These are phyloP conservation scores for Sinonovacula constricta DNA, from an alignment of 1,140 invertebrate genomes.

Conservation along the genomic window DNA sequence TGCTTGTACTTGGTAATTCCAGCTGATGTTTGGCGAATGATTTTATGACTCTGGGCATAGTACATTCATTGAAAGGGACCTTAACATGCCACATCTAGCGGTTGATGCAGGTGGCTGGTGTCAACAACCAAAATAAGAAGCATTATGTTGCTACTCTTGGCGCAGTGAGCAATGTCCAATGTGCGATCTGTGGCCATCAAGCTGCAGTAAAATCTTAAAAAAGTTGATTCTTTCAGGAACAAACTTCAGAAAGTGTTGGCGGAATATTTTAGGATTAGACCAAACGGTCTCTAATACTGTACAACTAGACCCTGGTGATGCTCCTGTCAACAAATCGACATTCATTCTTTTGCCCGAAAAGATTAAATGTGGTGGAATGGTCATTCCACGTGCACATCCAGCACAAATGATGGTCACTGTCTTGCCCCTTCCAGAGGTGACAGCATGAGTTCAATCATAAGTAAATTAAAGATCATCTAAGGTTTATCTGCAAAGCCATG, in stretches of 20 bases:
- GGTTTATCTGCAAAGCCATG: constrained; percentile 8
- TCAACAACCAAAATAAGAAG: constrained; percentile 34
- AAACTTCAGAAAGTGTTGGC: constrained; percentile 21
- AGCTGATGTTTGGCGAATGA: constrained; percentile 11
- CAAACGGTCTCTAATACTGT: constrained; percentile 33
- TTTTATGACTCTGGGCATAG: background rate
- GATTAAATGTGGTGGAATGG: constrained; percentile 51
- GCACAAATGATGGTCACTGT: constrained; percentile 58
- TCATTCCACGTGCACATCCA: constrained; percentile 54
- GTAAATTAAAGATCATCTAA: constrained; percentile 7
- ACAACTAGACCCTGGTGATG: constrained; percentile 16
- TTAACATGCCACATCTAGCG: constrained; percentile 41
- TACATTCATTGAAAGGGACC: constrained; percentile 31
- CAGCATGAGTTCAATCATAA: background rate
- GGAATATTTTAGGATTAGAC: constrained; percentile 35
- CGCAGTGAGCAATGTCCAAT: constrained; percentile 17
- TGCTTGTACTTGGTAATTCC: constrained; percentile 19
- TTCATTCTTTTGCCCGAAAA: constrained; percentile 42
- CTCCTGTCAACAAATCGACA: constrained; percentile 12
- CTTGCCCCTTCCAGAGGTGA: constrained; percentile 15
- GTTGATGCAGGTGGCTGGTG: constrained; percentile 40
- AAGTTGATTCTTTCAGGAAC: background rate
- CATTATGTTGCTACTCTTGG: constrained; percentile 28
- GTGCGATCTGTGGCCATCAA: constrained; percentile 38
- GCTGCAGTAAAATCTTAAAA: background rate